Percentiles rank a stretch among this genome's conserved stretches.
Conservation (phyloP, 2,888 invertebrate species). For the Cinara cedri region DNA sequence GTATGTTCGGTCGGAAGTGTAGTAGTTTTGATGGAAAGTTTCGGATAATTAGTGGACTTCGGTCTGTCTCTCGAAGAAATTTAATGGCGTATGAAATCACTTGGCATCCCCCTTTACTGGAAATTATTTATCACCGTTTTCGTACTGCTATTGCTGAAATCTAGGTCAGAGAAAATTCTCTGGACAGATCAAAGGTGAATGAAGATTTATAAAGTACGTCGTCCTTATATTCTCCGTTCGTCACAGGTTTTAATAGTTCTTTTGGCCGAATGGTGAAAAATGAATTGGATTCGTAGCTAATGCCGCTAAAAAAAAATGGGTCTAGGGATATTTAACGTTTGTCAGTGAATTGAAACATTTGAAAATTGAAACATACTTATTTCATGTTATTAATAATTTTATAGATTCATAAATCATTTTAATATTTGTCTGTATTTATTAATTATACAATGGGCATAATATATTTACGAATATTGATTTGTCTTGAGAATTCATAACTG, state of each 20-base stretch:
- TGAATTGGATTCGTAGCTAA: not conserved
- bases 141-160: not conserved
- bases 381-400: too few species aligned
- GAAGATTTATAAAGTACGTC: conserved; percentile 12
- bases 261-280: not conserved
- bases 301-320: not conserved
- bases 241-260: not conserved
- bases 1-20: not conserved
- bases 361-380: too few species aligned
- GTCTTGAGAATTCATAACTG: too few species aligned
- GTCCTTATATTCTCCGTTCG: not conserved
- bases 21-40: not conserved
- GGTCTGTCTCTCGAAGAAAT: not conserved
- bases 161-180: not conserved
- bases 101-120: not conserved
- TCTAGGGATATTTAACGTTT: not conserved
- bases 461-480: too few species aligned
- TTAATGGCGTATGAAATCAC: not conserved
- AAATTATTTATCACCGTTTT: not conserved
- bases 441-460: too few species aligned
- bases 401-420: too few species aligned
- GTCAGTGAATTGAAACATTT: too few species aligned
- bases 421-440: too few species aligned
- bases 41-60: not conserved
- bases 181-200: not conserved